Evolutionary conservation across 2,888 invertebrate genomes (phyloP).

Genomic region (Nomada ferruginata): DNA sequence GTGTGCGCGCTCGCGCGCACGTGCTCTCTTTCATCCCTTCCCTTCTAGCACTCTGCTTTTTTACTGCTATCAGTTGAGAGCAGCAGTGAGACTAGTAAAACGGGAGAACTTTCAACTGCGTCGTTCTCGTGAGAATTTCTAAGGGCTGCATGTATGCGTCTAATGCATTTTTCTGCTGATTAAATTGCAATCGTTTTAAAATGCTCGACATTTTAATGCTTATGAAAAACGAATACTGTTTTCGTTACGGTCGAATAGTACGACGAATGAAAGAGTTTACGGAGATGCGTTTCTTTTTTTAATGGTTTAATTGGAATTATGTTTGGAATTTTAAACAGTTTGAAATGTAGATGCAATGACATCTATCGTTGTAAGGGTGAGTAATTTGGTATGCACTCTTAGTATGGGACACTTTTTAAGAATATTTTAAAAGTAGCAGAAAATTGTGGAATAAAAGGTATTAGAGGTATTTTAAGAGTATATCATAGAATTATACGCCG

Average conservation of each 20-base stretch:
- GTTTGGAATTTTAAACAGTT: too few species aligned
- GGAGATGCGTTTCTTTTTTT: too few species aligned
- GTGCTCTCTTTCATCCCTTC: constrained; percentile 41
- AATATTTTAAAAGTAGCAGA: not conserved
- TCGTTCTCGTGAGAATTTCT: constrained; percentile 32
- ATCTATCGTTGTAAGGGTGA: not conserved
- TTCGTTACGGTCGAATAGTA: too few species aligned
- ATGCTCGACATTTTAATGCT: not conserved
- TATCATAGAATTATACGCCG: too few species aligned
- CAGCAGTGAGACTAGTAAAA: constrained; percentile 10
- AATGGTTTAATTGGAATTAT: too few species aligned
- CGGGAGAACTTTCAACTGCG: constrained; percentile 28
- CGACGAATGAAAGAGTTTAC: too few species aligned
- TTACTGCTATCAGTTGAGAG: constrained; percentile 40
- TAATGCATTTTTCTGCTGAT: not conserved
- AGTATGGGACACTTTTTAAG: not conserved
- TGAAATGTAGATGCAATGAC: too few species aligned
- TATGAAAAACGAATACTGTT: not conserved
- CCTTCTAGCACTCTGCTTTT: constrained; percentile 11
- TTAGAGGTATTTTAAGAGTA: too few species aligned
- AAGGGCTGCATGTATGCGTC: not conserved
- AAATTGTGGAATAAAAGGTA: not conserved
- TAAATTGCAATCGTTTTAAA: not conserved
- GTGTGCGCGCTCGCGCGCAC: constrained; percentile 43
- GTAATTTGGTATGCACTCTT: not conserved